Base-by-base conservation (phyloP, 1,140 invertebrate genomes). In the Globodera ellingtonae region DNA sequence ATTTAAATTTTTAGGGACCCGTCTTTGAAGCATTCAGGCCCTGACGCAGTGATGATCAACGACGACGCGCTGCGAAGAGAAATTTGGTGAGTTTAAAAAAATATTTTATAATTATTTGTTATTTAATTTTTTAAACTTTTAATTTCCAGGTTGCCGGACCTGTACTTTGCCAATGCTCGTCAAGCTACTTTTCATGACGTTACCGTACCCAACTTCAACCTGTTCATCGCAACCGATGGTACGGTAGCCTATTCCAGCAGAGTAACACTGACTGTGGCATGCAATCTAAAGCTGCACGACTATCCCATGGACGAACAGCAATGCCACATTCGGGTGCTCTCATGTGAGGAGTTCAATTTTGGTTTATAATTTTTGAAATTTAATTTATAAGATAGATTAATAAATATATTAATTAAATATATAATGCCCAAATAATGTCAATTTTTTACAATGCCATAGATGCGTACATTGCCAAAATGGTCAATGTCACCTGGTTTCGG, bases 81-180 rank as follows among this genome's bases (percentile, higher is more conserved):
- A 48, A 76, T 86, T 62, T 86, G 85, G 85, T 79, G 18, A 65
- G 56, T 35, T 10, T 48, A 18, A 59, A n/a, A 74, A 74, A 46
- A 46, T 70, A 46, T 46, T 50, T 46, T 46, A 7, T 10, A 70
- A 44, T 10, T 52, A 52, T 52, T 52, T 52, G 15, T 52, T 52
- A 52, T 52, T 52, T 52, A 3, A 6, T 52, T 52, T 52, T 52
- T 52, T 52, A 9, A 52, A 52, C 35, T 13, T 52, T 52, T 9
- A 52, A 52, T 52, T 21, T 74, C n/a, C 0, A 91, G 93, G 93
- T 92, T 93, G 79, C 85, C 85, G 9, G 85, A 86, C 72, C 69
- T 86, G 47, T 86, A 86, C 74, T 86, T 86, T 76, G 84, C 85
- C 7, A 86, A 87, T 86, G 86, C 86, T 13, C 76, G 87, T 24